These are phyloP conservation scores for Phyllotreta cruciferae DNA, from an alignment of 2,888 invertebrate genomes.

Conservation along the genomic window DNA sequence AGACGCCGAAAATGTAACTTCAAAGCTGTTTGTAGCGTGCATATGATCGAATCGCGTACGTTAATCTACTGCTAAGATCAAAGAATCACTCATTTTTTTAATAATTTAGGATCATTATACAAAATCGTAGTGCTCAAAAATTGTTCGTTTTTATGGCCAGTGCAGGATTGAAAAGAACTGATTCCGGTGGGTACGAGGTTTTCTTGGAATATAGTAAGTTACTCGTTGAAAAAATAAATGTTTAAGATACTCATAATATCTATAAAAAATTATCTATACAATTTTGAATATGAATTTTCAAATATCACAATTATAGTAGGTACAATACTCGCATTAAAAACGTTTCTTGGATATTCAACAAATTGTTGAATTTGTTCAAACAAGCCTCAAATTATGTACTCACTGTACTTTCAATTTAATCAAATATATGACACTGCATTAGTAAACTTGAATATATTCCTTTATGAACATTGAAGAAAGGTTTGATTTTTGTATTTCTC, in stretches of 20 bases:
- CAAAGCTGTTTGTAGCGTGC: slow-evolving; percentile 19
- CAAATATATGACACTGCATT: too few species aligned
- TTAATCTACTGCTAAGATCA: not conserved
- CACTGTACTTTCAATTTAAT: too few species aligned
- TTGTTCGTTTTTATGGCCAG: slow-evolving; percentile 25
- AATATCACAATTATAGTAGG: too few species aligned
- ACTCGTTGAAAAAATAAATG: not conserved
- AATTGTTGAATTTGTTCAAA: too few species aligned
- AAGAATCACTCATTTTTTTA: too few species aligned
- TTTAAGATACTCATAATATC: too few species aligned
- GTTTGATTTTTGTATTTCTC: not conserved
- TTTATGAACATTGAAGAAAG: too few species aligned
- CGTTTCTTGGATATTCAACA: too few species aligned
- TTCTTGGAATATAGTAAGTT: slow-evolving; percentile 73
- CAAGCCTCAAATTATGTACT: too few species aligned
- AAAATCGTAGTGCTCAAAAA: slow-evolving; percentile 2
- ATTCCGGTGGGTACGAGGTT: slow-evolving; percentile 73
- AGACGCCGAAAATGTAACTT: slow-evolving; percentile 11
- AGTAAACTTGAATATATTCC: too few species aligned
- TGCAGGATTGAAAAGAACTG: slow-evolving; percentile 70
- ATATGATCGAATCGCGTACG: slow-evolving; percentile 18
- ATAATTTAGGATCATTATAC: not conserved
- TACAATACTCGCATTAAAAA: too few species aligned
- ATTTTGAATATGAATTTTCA: too few species aligned
- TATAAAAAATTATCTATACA: slow-evolving; percentile 5